Base-by-base conservation (phyloP, 2,113 vertebrate genomes). In the Noturus placidus region DNA sequence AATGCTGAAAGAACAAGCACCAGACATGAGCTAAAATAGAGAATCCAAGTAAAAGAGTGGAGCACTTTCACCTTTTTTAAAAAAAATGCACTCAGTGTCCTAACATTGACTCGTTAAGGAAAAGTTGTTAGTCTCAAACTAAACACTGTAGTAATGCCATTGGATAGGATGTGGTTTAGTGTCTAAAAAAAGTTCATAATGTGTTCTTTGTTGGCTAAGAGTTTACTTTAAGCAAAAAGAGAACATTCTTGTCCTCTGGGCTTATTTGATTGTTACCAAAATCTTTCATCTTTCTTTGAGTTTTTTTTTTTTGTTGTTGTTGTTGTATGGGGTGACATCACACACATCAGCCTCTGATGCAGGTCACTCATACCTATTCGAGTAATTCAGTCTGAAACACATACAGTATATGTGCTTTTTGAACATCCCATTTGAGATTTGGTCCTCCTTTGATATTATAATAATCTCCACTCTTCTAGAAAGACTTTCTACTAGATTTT, bases 11-110 rank as follows among this genome's bases (percentile, higher is more conserved):
- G 88, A 88, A 93, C 83, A 91, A 86, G 90, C 87, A 91, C 88
- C 92, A 95, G 94, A 95, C 93, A 89, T 93, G 91, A 93, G 90
- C 90, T 94, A 93, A 94, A 94, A 93, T 91, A 93, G 90, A 91
- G 78, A 88, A 88, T 78, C 89, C 77, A 0, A 59, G 91, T 92
- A 91, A 93, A 92, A 92, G 82, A 90, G 87, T 85, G 87, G 91
- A 94, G 93, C 91, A 82, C 72, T 65, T 70, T 63, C 90, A 84
- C 89, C 88, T 91, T 94, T 91, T n/a, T n/a, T n/a, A 89, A 92
- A 91, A 77, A 94, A 92, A 90, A 93, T 90, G 91, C 90, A 91
- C 91, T 85, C 83, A 86, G 88, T 91, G 84, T 89, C 88, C 77
- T 88, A 89, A 93, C 61, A 88, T 89, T 91, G 88, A 82, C 88